Evolutionary conservation across 2,113 vertebrate species (phyloP), one percentile per base, ranked within the genome.

Genomic region (Anthoscopus minutus): DNA sequence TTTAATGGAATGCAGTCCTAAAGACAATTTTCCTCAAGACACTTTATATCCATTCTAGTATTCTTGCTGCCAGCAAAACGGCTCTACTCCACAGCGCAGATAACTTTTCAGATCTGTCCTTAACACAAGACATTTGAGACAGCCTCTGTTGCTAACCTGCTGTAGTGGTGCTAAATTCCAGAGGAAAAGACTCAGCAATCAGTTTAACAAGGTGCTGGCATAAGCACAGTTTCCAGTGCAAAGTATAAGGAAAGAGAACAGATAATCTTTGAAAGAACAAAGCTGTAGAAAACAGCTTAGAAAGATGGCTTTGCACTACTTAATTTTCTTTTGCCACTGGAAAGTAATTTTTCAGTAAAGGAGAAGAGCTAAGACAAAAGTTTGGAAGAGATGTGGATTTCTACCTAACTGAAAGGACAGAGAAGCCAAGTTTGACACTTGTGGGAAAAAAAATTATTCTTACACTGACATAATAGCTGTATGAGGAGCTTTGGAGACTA

Each of bases 71-170:
- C 94, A 97, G 94, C 82, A 92, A 96, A 97, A 95, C 95, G 95
- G 96, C 81, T 96, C 97, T 93, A 92, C 87, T 94, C 95, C 73
- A 80, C 72, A 73, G 51, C 58, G 77, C 95, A 97, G 96, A 97
- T 97, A 94, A 96, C 92, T 98, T 98, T 97, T 95, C 93, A 96
- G 93, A 71, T 97, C 85, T 97, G 97, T 96, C 76, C 89, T 97
- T 97, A 95, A 85, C 92, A 66, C 74, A 94, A 97, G 97, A 96
- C 95, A 97, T 97, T 98, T 97, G 96, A 98, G 95, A 96, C 77
- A 85, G 86, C 62, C 85, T 96, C 92, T 97, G 96, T 92, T 89
- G 89, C 93, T 95, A 97, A 93, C 96, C 95, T 97, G 94, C 88
- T 92, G 60, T 79, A 92, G 86, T 78, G 77, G 81, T 95, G 92